Evolutionary conservation across 1,140 invertebrate genomes (phyloP).

Genomic region (Gonioctena quinquepunctata): DNA sequence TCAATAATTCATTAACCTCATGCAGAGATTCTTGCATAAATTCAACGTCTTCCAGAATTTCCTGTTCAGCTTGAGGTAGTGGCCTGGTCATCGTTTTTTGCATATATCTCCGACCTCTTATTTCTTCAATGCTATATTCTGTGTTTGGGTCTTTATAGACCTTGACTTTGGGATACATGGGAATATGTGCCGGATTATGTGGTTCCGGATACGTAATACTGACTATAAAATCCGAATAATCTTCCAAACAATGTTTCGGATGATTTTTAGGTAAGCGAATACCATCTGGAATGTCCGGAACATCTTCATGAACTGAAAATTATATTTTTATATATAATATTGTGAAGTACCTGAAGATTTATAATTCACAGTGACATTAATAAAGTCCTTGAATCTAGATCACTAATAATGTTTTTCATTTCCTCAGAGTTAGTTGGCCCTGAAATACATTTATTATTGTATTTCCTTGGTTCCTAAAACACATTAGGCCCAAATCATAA

Average conservation of each 20-base stretch:
- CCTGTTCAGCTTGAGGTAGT: neutral
- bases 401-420: no score
- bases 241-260: constrained; percentile 58
- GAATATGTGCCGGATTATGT: constrained; percentile 61
- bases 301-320: constrained; percentile 65
- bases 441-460: no score
- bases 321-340: neutral
- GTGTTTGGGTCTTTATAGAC: constrained; percentile 64
- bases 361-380: no score
- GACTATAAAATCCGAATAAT: constrained; percentile 60
- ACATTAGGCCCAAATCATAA: no score
- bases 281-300: constrained; percentile 44
- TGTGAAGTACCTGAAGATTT: neutral
- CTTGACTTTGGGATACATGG: constrained; percentile 63
- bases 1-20: no score
- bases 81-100: neutral
- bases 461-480: no score
- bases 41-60: constrained; percentile 2
- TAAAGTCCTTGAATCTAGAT: no score
- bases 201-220: constrained; percentile 63
- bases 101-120: constrained; percentile 57
- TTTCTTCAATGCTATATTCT: constrained; percentile 72
- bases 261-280: constrained; percentile 50
- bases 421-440: no score
- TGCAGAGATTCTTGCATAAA: neutral